Conservation (phyloP, 2,113 vertebrate species). For the Burhinus bistriatus region DNA sequence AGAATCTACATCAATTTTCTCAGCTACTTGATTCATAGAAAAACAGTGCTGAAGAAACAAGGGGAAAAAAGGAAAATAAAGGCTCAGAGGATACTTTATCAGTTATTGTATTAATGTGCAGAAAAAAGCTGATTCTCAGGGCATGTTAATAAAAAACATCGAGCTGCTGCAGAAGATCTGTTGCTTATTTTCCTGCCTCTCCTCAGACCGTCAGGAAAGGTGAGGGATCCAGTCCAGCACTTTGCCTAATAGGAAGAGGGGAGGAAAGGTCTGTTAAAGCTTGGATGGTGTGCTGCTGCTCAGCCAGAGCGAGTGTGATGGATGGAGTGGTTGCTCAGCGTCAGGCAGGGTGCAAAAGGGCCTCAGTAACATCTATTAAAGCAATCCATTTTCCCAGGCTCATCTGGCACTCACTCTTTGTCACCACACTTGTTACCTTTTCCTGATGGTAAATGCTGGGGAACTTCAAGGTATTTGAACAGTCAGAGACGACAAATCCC, state of each 20-base stretch:
- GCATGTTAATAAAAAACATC: neutral
- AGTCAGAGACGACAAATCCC: slow-evolving; percentile 58
- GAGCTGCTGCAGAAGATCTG: neutral
- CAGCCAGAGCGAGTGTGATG: neutral
- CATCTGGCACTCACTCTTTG: slow-evolving; percentile 50
- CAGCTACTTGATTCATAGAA: neutral
- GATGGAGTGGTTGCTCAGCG: slow-evolving; percentile 17
- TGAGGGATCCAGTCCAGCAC: neutral
- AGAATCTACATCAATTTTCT: slow-evolving; percentile 17
- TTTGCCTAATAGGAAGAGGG: neutral
- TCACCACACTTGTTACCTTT: slow-evolving; percentile 56
- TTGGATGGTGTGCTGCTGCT: neutral
- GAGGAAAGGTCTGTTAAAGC: neutral
- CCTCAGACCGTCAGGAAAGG: neutral
- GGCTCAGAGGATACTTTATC: neutral
- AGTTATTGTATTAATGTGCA: neutral
- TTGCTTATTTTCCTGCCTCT: neutral
- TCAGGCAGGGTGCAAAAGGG: slow-evolving; percentile 32
- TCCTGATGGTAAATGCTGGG: slow-evolving; percentile 29
- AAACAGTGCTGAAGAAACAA: neutral
- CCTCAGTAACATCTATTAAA: slow-evolving; percentile 46
- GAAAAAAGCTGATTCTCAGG: neutral
- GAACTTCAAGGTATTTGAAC: slow-evolving; percentile 44
- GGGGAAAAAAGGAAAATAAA: neutral
- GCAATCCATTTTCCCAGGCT: slow-evolving; percentile 51